Evolutionary conservation across 2,888 invertebrate genomes (phyloP), one percentile per base, ranked within the genome.

Genomic region (Rotaria sp.): DNA sequence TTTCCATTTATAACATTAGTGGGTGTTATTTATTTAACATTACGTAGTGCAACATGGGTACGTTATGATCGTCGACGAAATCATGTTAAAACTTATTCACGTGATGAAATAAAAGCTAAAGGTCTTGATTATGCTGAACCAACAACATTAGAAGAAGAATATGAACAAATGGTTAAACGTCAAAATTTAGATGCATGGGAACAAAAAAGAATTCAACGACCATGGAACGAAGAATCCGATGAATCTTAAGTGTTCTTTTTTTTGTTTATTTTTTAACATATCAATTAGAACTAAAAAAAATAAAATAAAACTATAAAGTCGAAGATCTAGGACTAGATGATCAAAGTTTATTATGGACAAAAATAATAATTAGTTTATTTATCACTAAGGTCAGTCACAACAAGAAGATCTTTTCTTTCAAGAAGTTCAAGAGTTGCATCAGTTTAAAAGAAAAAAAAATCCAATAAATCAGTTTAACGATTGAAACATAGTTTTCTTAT

Each of bases 391-490:
- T 84, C 86, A 35, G 84, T 59, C 30, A 87, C 85, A 38, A 85
- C 86, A 4, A 85, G 87, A 38, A 87, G 80, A 26, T 84, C 80
- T 85, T 87, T 87, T 90, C 91, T 91, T 89, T 92, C 91, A 35
- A 91, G 88, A 13, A 91, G 88, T 86, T 91, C 91, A 52, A 91
- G 88, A 88, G 91, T 91, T 85, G 91, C 91, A 75, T 91, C 91
- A 45, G 45, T 35, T 30, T 52, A 24, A 52, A 52, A 52, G 21
- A 30, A 59, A 59, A 59, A n/a, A 3, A 26, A 8, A 11, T 11
- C 18, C 18, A 11, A 52, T 26, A 30, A 35, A 15, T 67, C 52
- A 52, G 3, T 52, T 11, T 59, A 11, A 2, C 3, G 1, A 59
- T 59, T 30, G 11, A 48, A 48, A 48, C 2, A 52, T 21, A 8